phyloP scores from a whole-genome alignment of 2,113 vertebrate genomes.

The Strix uralensis region DNA sequence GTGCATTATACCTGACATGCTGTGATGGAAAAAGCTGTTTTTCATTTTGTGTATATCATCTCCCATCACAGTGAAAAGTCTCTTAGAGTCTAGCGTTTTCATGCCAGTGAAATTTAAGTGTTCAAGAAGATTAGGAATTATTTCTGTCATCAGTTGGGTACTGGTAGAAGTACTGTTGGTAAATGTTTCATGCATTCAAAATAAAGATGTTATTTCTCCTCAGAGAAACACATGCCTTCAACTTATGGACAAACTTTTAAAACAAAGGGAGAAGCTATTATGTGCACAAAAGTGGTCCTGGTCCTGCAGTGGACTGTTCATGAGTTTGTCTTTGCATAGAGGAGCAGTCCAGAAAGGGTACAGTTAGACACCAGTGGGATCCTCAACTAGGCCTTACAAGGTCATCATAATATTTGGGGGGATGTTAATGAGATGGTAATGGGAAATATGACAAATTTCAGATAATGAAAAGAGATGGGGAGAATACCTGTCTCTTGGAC shows the following conservation, averaged over 20 bases:
- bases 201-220: neutral
- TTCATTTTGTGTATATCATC: neutral
- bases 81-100: neutral
- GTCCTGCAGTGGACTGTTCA: neutral
- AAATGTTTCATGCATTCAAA: neutral
- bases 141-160: neutral
- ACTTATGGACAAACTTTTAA: neutral
- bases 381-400: neutral
- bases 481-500: neutral
- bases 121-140: neutral
- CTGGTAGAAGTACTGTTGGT: neutral
- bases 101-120: neutral
- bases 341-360: neutral
- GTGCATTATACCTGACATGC: neutral
- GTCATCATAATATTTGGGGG: neutral
- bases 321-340: neutral
- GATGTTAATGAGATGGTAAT: neutral
- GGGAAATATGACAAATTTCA: neutral
- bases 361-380: neutral
- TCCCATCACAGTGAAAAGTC: neutral
- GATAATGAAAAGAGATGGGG: neutral
- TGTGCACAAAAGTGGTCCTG: neutral
- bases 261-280: neutral
- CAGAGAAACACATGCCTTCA: neutral
- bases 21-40: accelerated